phyloP scores from a whole-genome alignment of 2,797 vertebrate species.

The Dicrostonyx torquatus region DNA sequence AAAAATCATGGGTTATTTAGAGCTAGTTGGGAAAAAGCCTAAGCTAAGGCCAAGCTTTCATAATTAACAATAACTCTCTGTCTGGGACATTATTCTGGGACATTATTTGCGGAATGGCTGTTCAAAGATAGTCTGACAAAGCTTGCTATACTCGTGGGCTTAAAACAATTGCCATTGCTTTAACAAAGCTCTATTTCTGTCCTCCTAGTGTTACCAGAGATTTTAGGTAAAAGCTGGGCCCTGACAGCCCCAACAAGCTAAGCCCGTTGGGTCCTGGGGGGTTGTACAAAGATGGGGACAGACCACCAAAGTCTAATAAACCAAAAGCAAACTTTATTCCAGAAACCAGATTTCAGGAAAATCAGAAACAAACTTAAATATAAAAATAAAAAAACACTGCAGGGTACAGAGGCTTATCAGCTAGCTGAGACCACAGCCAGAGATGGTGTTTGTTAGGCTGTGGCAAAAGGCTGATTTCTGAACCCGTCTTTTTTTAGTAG shows the following conservation, averaged over 20 bases:
- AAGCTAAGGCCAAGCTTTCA: neutral
- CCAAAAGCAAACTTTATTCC: too few relatives aligned
- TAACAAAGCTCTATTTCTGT: neutral
- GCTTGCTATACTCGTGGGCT: neutral
- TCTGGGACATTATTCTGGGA: neutral
- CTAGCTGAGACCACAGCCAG: too few relatives aligned
- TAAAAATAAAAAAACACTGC: too few relatives aligned
- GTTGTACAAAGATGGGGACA: too few relatives aligned
- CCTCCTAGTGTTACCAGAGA: neutral
- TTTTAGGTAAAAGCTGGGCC: neutral
- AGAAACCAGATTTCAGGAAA: too few relatives aligned
- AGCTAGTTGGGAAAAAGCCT: neutral
- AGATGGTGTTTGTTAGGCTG: too few relatives aligned
- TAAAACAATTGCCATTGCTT: neutral
- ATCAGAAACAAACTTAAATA: too few relatives aligned
- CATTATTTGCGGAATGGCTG: neutral
- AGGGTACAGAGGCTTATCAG: too few relatives aligned
- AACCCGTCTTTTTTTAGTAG: too few relatives aligned
- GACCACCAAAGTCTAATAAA: too few relatives aligned
- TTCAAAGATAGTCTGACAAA: neutral
- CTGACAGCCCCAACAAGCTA: neutral
- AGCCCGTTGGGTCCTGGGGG: too few relatives aligned
- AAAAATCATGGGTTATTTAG: neutral
- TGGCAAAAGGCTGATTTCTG: too few relatives aligned
- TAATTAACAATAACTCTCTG: neutral